These are phyloP conservation scores for Nephrotoma appendiculata DNA, from an alignment of 2,888 invertebrate genomes.

Conservation along the genomic window DNA sequence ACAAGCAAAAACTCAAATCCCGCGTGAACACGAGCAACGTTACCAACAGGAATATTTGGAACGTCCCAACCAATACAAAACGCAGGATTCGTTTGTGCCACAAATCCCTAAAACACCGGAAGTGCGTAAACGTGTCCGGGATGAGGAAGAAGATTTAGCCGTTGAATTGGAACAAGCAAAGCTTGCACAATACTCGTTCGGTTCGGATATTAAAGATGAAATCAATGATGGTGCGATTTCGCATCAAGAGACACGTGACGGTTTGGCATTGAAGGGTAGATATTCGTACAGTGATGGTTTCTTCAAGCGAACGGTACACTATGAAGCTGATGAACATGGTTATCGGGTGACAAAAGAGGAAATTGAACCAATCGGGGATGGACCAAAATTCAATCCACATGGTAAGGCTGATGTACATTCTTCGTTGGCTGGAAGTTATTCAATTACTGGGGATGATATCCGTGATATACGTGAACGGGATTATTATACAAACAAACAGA, in stretches of 20 bases:
- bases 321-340: constrained; percentile 45
- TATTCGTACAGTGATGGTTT: constrained; percentile 47
- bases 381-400: constrained; percentile 33
- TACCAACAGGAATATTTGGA: neutral
- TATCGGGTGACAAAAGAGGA: constrained; percentile 40
- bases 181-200: constrained; percentile 34
- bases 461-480: neutral
- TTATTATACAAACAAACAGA: neutral
- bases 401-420: constrained; percentile 34
- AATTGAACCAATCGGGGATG: constrained; percentile 34
- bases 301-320: constrained; percentile 38
- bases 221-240: constrained; percentile 32
- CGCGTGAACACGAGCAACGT: neutral
- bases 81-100: neutral
- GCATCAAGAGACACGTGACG: constrained; percentile 28
- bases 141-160: constrained; percentile 13
- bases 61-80: neutral
- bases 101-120: neutral
- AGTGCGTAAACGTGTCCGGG: neutral
- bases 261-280: constrained; percentile 29
- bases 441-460: constrained; percentile 29
- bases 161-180: constrained; percentile 25
- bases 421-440: constrained; percentile 33
- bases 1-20: neutral
- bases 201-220: constrained; percentile 31